Conservation (phyloP, 2,113 vertebrate genomes). For the Falcunculus frontatus region DNA sequence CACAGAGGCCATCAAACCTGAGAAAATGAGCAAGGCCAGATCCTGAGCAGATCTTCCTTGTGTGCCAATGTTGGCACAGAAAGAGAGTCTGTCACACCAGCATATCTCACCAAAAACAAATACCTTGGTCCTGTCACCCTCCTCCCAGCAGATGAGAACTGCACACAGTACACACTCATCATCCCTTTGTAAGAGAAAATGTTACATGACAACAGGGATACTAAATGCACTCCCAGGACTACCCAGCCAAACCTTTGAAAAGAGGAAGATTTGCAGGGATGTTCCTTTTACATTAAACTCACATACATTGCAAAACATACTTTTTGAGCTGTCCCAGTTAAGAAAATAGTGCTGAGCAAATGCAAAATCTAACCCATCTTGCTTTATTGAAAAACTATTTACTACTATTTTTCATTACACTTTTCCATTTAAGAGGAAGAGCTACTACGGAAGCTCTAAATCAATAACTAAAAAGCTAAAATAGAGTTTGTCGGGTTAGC, state of each 20-base stretch:
- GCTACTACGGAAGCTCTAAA: background rate
- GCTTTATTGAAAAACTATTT: background rate
- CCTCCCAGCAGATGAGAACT: constrained; percentile 11
- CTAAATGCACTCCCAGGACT: background rate
- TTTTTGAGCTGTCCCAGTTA: background rate
- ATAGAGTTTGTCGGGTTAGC: constrained; percentile 46
- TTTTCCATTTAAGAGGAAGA: background rate
- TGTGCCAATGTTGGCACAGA: background rate
- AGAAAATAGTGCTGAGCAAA: background rate
- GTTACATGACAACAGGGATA: background rate
- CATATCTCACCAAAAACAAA: background rate
- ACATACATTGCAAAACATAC: background rate
- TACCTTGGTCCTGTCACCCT: background rate
- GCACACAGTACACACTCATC: background rate
- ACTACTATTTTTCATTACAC: background rate
- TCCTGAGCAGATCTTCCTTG: background rate
- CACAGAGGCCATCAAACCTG: background rate
- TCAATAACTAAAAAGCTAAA: constrained; percentile 7
- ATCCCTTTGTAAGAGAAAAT: background rate
- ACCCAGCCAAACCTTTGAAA: background rate
- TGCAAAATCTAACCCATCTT: background rate
- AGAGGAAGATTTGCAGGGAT: background rate
- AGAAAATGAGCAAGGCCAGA: background rate
- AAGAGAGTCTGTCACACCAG: background rate
- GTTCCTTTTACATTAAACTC: background rate